phyloP scores from a whole-genome alignment of 2,888 invertebrate species.

The Eupeodes luniger region DNA sequence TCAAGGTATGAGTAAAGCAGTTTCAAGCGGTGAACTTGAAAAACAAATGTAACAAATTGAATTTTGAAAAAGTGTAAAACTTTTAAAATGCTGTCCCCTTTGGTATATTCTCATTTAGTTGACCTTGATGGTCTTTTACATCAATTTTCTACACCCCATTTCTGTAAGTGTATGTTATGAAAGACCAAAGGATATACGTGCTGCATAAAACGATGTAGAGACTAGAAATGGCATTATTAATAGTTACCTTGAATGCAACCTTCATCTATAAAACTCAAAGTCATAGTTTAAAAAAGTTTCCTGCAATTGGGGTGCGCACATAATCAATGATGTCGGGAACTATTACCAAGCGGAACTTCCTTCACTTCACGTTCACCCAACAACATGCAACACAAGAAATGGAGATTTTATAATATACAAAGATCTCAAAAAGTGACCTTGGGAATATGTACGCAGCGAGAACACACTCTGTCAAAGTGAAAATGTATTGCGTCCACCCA shows the following conservation, averaged over 20 bases:
- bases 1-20: background rate
- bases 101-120: background rate
- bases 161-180: background rate
- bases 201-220: constrained; percentile 8
- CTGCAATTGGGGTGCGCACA: constrained; percentile 28
- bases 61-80: constrained; percentile 22
- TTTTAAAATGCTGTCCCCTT: background rate
- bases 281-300: constrained; percentile 26
- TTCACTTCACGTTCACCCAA: background rate
- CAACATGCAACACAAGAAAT: constrained; percentile 37
- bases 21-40: constrained; percentile 17
- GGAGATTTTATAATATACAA: constrained; percentile 31
- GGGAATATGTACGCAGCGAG: constrained; percentile 32
- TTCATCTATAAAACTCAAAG: constrained; percentile 33
- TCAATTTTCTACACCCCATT: constrained; percentile 1
- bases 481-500: constrained; percentile 19
- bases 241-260: constrained; percentile 60
- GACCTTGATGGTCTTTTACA: constrained; percentile 18
- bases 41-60: constrained; percentile 12
- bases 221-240: constrained; percentile 20
- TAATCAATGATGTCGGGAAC: constrained; percentile 22
- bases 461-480: constrained; percentile 34
- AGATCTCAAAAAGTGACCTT: constrained; percentile 44
- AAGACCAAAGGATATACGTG: background rate
- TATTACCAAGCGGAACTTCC: constrained; percentile 49